A percentile compares a stretch with the other conserved stretches of the same genome.
Evolutionary conservation across 1,140 invertebrate species (phyloP).

Genomic region (Dolichoris vasculosae): DNA sequence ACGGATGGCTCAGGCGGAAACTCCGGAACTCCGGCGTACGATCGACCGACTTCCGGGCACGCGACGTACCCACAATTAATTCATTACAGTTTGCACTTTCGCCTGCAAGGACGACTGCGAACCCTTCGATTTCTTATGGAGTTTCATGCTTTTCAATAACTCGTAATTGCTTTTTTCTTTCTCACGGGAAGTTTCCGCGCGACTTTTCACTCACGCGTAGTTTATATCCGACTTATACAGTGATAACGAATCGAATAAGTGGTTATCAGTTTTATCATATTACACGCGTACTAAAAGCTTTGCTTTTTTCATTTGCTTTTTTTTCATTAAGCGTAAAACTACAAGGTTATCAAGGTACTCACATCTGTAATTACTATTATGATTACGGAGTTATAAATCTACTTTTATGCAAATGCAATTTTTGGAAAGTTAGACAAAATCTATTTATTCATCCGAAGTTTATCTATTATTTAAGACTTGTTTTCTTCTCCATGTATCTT

Average conservation of each 20-base stretch:
- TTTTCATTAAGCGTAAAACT: too few species aligned
- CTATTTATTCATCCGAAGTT: neutral
- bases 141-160: neutral
- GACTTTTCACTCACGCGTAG: neutral
- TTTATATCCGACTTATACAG: too few species aligned
- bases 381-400: neutral
- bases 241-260: too few species aligned
- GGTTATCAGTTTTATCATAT: too few species aligned
- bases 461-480: neutral
- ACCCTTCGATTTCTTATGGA: neutral
- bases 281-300: too few species aligned
- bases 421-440: neutral
- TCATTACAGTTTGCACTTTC: constrained; percentile 59
- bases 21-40: constrained; percentile 45
- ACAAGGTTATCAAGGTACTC: too few species aligned
- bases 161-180: neutral
- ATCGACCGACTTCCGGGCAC: constrained; percentile 62
- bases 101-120: neutral
- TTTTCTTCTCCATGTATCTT: neutral
- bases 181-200: neutral
- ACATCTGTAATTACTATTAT: neutral
- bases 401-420: neutral
- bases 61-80: constrained; percentile 63
- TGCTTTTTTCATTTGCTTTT: too few species aligned
- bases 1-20: constrained; percentile 12